Evolutionary conservation across 1,140 invertebrate genomes (phyloP).

Genomic region (Limonius californicus): DNA sequence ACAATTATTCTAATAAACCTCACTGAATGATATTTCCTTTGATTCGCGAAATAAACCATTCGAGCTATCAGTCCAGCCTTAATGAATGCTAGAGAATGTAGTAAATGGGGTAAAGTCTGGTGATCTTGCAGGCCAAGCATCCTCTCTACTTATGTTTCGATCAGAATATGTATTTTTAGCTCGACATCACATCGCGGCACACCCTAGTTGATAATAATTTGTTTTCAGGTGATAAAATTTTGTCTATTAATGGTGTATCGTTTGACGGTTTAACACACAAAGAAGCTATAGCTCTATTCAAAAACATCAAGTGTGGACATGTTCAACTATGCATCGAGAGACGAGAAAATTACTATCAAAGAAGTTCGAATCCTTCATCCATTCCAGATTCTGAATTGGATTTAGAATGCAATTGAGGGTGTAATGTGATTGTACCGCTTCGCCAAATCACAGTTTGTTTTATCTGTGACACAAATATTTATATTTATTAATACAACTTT

Average conservation of each 20-base stretch:
- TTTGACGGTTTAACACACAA: constrained; percentile 82
- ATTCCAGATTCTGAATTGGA: neutral
- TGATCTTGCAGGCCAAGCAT: too few relatives aligned
- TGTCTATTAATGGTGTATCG: constrained; percentile 80
- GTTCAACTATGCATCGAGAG: constrained; percentile 78
- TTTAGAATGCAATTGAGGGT: neutral
- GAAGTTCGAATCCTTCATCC: neutral
- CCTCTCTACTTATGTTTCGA: too few relatives aligned
- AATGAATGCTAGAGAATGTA: too few relatives aligned
- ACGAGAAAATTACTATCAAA: constrained; percentile 44
- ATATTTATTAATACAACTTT: neutral
- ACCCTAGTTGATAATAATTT: too few relatives aligned
- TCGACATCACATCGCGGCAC: too few relatives aligned
- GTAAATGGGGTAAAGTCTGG: too few relatives aligned
- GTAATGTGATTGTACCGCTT: neutral
- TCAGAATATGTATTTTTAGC: too few relatives aligned
- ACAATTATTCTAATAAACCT: too few relatives aligned
- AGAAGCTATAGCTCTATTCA: constrained; percentile 85
- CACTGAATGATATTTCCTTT: too few relatives aligned
- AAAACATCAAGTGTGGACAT: constrained; percentile 80
- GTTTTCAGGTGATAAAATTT: constrained; percentile 84
- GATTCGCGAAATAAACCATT: too few relatives aligned
- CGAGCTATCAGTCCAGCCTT: too few relatives aligned
- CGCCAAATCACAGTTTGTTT: neutral
- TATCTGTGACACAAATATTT: neutral